These are phyloP conservation scores for Puffinus mauretanicus DNA, from an alignment of 2,113 vertebrate genomes.

Conservation along the genomic window DNA sequence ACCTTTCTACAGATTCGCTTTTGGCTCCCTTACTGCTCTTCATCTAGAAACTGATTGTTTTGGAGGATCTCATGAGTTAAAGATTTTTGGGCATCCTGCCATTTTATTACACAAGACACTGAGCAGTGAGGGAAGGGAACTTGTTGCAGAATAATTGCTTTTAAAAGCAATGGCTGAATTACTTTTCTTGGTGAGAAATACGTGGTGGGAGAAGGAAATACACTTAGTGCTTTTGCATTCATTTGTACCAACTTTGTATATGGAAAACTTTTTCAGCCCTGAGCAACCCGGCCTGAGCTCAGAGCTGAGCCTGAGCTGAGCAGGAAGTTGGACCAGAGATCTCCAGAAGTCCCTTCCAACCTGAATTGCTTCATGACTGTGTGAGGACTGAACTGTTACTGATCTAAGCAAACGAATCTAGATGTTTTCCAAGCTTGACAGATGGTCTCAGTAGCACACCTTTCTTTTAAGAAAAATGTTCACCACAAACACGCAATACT, in stretches of 20 bases:
- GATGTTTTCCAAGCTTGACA: neutral
- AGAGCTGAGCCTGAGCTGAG: neutral
- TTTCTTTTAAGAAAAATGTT: neutral
- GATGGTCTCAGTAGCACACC: neutral
- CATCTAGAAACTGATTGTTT: neutral
- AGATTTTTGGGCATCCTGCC: neutral
- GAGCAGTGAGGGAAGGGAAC: neutral
- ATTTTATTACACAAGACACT: neutral
- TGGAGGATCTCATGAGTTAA: neutral
- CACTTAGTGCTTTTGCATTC: neutral
- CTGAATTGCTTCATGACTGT: neutral
- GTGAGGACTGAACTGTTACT: neutral
- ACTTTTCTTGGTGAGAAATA: neutral
- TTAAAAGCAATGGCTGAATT: neutral
- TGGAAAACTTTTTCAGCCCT: neutral
- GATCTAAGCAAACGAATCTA: neutral
- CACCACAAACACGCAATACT: neutral
- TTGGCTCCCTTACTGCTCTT: neutral
- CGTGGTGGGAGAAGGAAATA: neutral
- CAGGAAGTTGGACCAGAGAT: neutral
- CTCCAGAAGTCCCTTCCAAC: neutral
- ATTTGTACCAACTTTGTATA: neutral
- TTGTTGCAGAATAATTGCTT: neutral
- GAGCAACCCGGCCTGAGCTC: neutral
- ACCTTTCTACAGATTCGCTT: neutral